These are phyloP conservation scores for Hydrozoanthus tunicans DNA, from an alignment of 64 coral and sea anemone genomes.

Conservation along the genomic window DNA sequence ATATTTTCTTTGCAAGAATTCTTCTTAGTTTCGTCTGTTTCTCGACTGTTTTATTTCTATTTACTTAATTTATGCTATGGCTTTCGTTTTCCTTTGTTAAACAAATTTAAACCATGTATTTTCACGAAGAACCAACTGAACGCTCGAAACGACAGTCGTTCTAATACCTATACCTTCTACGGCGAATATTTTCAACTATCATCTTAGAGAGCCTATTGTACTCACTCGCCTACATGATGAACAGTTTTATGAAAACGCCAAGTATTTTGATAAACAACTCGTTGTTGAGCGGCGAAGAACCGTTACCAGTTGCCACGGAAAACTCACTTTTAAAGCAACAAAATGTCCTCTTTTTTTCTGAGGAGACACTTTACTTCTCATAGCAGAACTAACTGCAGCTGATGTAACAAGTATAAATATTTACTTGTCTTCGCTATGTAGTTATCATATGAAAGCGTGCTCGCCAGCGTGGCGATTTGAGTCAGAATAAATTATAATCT, in stretches of 20 bases:
- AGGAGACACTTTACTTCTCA: not conserved
- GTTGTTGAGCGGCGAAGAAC: not conserved
- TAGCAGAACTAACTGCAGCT: not conserved
- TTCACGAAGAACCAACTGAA: no score
- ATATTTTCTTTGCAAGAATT: no score
- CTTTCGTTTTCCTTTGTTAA: no score
- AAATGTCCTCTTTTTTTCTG: not conserved
- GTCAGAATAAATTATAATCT: not conserved
- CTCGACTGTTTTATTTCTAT: no score
- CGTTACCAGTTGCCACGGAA: not conserved
- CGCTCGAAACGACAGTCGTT: no score
- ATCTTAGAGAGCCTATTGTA: not conserved
- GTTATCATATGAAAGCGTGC: not conserved
- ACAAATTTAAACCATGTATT: no score
- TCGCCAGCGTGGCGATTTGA: not conserved
- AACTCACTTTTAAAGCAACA: not conserved
- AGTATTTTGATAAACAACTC: not conserved
- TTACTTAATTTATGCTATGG: no score
- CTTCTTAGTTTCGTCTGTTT: no score
- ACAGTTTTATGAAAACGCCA: not conserved
- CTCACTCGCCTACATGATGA: not conserved
- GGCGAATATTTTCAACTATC: no score
- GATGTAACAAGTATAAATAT: not conserved
- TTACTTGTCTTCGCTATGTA: not conserved
- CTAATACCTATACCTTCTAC: no score